A percentile compares a stretch with the other conserved stretches of the same genome.
Conservation (phyloP, 2,113 vertebrate genomes). For the Leucoraja erinaceus region DNA sequence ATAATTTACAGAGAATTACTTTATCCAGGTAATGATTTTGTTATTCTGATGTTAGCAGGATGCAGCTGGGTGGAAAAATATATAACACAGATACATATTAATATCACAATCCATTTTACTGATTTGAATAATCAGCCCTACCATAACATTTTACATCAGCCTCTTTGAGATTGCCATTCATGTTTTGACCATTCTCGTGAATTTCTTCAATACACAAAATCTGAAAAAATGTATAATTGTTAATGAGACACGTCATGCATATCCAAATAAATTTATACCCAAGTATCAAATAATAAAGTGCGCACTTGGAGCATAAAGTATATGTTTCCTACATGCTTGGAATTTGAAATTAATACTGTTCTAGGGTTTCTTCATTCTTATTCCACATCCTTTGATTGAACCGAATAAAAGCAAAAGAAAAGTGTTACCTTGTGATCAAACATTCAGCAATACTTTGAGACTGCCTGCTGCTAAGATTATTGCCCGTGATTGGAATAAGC, state of each 20-base stretch:
- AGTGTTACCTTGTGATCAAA: neutral
- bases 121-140: neutral
- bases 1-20: conserved; percentile 13
- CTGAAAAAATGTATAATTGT: conserved; percentile 6
- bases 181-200: no score
- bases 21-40: neutral
- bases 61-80: neutral
- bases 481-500: neutral
- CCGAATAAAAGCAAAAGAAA: neutral
- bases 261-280: neutral
- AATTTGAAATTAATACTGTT: neutral
- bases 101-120: neutral
- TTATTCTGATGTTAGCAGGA: neutral
- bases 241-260: neutral
- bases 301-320: neutral
- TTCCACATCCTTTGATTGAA: neutral
- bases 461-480: neutral
- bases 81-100: neutral
- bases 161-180: neutral
- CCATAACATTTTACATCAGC: neutral
- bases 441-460: neutral
- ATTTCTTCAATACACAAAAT: neutral
- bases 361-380: neutral
- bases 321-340: neutral
- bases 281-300: neutral